These are phyloP conservation scores for Drosophila takahashii DNA, from an alignment of 1,140 invertebrate genomes.

Conservation along the genomic window DNA sequence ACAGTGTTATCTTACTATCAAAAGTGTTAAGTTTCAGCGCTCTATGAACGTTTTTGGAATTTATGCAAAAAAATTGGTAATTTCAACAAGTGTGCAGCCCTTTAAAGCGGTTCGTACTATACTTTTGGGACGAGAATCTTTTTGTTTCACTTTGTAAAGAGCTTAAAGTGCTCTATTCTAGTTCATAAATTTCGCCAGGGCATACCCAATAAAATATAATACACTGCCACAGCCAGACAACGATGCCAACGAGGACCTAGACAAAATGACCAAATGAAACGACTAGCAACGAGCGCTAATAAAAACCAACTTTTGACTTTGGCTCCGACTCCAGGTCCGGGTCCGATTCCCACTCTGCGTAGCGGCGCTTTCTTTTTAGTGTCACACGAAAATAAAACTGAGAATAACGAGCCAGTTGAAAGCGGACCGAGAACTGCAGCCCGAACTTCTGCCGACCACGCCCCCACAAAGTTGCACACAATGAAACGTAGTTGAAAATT, in stretches of 20 bases:
- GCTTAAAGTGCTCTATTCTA: slow-evolving; percentile 38
- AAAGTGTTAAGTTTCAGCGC: too few species aligned
- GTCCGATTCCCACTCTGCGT: neutral
- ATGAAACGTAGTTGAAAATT: slow-evolving; percentile 81
- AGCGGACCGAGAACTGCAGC: slow-evolving; percentile 21
- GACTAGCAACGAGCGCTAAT: slow-evolving; percentile 56
- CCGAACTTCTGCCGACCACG: slow-evolving; percentile 32
- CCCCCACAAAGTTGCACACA: slow-evolving; percentile 61
- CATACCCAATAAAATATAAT: slow-evolving; percentile 74
- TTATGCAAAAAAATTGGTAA: too few species aligned
- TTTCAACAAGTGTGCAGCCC: too few species aligned
- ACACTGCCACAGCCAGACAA: slow-evolving; percentile 58
- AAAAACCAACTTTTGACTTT: slow-evolving; percentile 61
- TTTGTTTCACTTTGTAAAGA: slow-evolving; percentile 30
- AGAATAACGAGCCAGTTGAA: slow-evolving; percentile 67
- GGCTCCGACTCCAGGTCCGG: neutral
- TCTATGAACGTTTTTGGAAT: too few species aligned
- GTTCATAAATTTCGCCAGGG: slow-evolving; percentile 28
- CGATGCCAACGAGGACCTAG: slow-evolving; percentile 29
- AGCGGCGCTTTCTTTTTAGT: slow-evolving; percentile 59
- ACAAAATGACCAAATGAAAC: slow-evolving; percentile 63
- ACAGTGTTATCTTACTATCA: too few species aligned
- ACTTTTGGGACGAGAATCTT: too few species aligned
- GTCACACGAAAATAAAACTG: slow-evolving; percentile 73
- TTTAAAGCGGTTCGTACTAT: too few species aligned